Conservation (phyloP, 1,140 invertebrate species). For the Hermetia illucens region DNA sequence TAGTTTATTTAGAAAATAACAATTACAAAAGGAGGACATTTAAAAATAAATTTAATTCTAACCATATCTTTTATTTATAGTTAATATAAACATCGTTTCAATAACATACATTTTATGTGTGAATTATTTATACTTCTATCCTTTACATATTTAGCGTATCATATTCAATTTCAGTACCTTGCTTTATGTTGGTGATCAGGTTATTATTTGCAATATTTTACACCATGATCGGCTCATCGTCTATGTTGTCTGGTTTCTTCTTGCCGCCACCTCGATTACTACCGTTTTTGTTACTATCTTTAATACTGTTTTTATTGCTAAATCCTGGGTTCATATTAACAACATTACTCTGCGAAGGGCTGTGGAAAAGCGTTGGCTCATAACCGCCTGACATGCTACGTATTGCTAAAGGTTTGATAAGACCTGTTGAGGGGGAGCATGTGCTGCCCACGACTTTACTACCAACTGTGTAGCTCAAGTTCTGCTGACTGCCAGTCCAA, state of each 20-base stretch:
- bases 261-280: conserved; percentile 1
- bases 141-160: too few relatives aligned
- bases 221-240: conserved; percentile 10
- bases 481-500: conserved; percentile 1
- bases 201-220: too few relatives aligned
- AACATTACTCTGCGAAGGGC: not conserved
- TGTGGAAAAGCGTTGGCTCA: not conserved
- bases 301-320: conserved; percentile 2
- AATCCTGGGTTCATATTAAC: not conserved
- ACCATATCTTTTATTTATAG: too few relatives aligned
- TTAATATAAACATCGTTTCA: too few relatives aligned
- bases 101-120: too few relatives aligned
- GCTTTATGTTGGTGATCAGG: too few relatives aligned
- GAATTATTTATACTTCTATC: too few relatives aligned
- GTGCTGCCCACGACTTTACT: not conserved
- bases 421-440: not conserved
- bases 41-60: too few relatives aligned
- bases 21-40: too few relatives aligned
- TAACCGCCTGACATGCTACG: conserved; percentile 7
- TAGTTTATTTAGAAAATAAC: too few relatives aligned
- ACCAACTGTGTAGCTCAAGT: not conserved
- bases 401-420: conserved; percentile 2
- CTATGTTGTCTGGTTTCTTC: conserved; percentile 4
- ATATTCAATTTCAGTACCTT: too few relatives aligned
- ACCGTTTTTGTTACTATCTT: conserved; percentile 3